A percentile compares a stretch with the other conserved stretches of the same genome.
Evolutionary conservation across 2,888 invertebrate genomes (phyloP).

Genomic region (Orthosia gracilis): DNA sequence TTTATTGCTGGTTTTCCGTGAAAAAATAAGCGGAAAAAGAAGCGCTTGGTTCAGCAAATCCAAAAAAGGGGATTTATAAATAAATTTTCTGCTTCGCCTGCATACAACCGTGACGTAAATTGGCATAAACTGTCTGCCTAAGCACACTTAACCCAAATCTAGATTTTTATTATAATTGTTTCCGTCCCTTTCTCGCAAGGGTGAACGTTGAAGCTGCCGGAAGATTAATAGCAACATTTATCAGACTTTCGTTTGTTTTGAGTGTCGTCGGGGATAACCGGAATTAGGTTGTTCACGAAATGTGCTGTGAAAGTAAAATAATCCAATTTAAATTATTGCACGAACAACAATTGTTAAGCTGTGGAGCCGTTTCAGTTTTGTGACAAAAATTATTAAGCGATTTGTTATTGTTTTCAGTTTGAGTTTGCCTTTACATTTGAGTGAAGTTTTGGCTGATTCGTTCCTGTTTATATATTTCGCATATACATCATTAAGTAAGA

Average conservation of each 20-base stretch:
- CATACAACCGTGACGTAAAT: conserved; percentile 59
- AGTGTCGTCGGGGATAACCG: conserved; percentile 85
- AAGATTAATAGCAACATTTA: conserved; percentile 87
- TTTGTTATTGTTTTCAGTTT: conserved; percentile 52
- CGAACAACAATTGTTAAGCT: conserved; percentile 68
- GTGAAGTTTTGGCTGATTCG: background rate
- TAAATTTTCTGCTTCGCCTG: conserved; percentile 53
- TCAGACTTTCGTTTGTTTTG: conserved; percentile 89
- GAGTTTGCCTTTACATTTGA: background rate
- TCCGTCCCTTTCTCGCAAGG: conserved; percentile 76
- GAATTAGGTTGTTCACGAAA: conserved; percentile 85
- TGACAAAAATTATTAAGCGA: conserved; percentile 59
- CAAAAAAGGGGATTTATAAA: conserved; percentile 59
- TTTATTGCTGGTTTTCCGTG: conserved; percentile 37
- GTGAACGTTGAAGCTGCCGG: conserved; percentile 74
- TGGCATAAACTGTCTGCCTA: conserved; percentile 65
- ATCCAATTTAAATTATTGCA: conserved; percentile 84
- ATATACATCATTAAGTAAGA: background rate
- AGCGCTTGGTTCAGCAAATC: conserved; percentile 34
- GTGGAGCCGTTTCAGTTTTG: conserved; percentile 52
- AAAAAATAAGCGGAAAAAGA: conserved; percentile 49
- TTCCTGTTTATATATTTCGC: background rate
- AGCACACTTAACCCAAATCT: conserved; percentile 76
- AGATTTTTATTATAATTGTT: conserved; percentile 77
- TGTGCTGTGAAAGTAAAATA: conserved; percentile 82